A percentile compares a stretch with the other conserved stretches of the same genome.
These are phyloP conservation scores for Mormyrus hasselquistii DNA, from an alignment of 2,797 vertebrate genomes.

Conservation along the genomic window DNA sequence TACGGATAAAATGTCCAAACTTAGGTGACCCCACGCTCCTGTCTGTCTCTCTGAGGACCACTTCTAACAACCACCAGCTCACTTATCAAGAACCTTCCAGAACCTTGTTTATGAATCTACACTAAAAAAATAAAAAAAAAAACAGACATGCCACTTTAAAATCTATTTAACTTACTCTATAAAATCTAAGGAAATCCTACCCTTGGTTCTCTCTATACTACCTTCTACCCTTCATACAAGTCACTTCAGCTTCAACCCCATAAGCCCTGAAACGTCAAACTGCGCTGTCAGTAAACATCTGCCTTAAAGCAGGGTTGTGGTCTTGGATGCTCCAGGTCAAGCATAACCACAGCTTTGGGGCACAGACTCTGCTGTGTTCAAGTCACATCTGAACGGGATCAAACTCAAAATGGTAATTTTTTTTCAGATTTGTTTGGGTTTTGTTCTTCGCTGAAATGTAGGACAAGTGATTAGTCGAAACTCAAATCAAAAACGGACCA, in stretches of 20 bases:
- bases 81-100: neutral
- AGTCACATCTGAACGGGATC: conserved; percentile 5
- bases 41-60: neutral
- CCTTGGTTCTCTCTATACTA: neutral
- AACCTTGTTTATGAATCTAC: neutral
- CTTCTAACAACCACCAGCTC: neutral
- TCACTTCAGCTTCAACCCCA: neutral
- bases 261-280: neutral
- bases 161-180: neutral
- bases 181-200: neutral
- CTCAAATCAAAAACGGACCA: conserved; percentile 37
- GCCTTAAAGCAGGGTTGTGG: neutral
- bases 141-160: neutral
- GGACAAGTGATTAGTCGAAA: conserved; percentile 45
- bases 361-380: conserved; percentile 19
- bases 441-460: conserved; percentile 33
- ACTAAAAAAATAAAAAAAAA: neutral
- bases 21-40: neutral
- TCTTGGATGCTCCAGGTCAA: neutral
- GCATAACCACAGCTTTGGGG: conserved; percentile 45
- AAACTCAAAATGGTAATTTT: neutral
- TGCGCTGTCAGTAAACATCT: neutral
- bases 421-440: conserved; percentile 2
- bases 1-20: neutral
- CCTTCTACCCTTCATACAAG: neutral